Conservation (phyloP, 2,888 invertebrate genomes). For the Drosophila nigritarsus region DNA sequence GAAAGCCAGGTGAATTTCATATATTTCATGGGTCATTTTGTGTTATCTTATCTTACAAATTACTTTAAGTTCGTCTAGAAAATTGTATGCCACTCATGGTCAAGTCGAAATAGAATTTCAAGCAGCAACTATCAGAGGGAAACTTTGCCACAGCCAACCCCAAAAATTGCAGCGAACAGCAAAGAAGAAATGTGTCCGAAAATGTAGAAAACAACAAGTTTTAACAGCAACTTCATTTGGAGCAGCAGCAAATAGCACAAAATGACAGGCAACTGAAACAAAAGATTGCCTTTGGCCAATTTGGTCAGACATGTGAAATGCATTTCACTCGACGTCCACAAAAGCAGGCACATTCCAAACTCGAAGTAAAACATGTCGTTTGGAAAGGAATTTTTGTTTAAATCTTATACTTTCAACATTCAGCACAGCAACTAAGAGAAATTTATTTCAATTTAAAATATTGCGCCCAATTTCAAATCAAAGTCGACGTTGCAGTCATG, state of each 20-base stretch:
- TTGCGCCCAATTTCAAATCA: conserved; percentile 20
- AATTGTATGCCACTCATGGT: conserved; percentile 59
- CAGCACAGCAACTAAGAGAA: not conserved
- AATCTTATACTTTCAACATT: not conserved
- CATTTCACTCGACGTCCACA: conserved; percentile 27
- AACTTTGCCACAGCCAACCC: conserved; percentile 1
- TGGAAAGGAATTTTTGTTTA: not conserved
- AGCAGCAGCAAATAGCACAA: conserved; percentile 12
- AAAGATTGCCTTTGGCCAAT: conserved; percentile 34
- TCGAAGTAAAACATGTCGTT: not conserved
- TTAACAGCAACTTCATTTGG: conserved; percentile 22
- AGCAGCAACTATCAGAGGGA: conserved; percentile 18
- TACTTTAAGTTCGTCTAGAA: conserved; percentile 30
- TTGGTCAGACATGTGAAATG: conserved; percentile 47
- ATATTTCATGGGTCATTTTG: conserved; percentile 3
- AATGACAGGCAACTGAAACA: conserved; percentile 26
- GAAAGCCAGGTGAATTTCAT: not conserved
- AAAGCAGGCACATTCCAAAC: not conserved
- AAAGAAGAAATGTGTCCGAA: conserved; percentile 12
- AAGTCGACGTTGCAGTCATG: not conserved
- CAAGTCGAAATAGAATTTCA: conserved; percentile 38
- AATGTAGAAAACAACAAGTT: conserved; percentile 17
- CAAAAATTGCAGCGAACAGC: conserved; percentile 9
- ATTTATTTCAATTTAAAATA: not conserved
- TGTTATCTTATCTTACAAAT: conserved; percentile 33